Percentiles rank a stretch among this genome's conserved stretches.
Conservation (phyloP, 2,888 invertebrate species). For the Cerastis leucographa region DNA sequence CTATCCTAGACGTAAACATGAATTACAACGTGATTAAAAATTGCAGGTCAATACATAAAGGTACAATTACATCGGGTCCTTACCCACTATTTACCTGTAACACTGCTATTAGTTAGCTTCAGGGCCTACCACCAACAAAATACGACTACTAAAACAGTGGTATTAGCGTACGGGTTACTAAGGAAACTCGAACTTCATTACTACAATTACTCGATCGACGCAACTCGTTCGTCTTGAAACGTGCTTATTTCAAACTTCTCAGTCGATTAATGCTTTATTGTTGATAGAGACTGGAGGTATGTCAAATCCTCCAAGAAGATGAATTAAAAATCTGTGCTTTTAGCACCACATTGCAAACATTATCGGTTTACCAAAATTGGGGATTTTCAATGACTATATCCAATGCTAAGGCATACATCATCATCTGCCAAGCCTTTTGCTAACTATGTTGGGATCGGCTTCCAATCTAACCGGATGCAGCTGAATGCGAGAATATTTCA, state of each 20-base stretch:
- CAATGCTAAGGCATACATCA: background rate
- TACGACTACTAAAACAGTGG: slow-evolving; percentile 57
- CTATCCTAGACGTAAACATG: slow-evolving; percentile 6
- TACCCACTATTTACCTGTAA: slow-evolving; percentile 69
- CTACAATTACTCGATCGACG: slow-evolving; percentile 1
- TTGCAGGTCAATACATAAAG: slow-evolving; percentile 52
- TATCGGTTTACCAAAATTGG: background rate
- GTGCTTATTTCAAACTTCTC: background rate
- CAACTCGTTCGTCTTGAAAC: background rate
- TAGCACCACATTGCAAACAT: background rate
- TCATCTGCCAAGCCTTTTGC: background rate
- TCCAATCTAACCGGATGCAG: background rate
- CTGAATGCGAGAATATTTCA: background rate
- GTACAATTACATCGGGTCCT: slow-evolving; percentile 62
- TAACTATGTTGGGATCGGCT: background rate
- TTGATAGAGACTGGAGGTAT: background rate
- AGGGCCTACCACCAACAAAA: slow-evolving; percentile 62
- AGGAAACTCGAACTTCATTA: slow-evolving; percentile 34
- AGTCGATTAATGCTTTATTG: background rate
- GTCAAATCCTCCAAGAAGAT: background rate
- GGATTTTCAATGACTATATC: background rate
- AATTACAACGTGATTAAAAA: slow-evolving; percentile 44
- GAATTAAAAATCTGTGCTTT: background rate
- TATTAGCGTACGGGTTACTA: slow-evolving; percentile 47
- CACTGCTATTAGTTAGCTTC: slow-evolving; percentile 72